Evolutionary conservation across 2,113 vertebrate genomes (phyloP), one percentile per base, ranked within the genome.

Genomic region (Ardeotis arabs): DNA sequence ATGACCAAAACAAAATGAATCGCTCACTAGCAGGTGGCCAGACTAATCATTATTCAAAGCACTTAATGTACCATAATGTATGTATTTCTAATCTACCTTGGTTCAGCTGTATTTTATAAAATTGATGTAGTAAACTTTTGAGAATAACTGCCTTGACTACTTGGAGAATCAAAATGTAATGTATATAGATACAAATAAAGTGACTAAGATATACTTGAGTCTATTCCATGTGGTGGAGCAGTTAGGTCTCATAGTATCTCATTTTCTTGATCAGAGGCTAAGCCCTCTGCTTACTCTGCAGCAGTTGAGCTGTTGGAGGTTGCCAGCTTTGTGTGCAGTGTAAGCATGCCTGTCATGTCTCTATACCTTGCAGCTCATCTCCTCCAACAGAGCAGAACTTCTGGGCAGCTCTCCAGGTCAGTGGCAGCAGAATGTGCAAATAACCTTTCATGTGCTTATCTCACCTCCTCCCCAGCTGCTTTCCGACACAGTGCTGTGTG

Each of bases 161-260:
- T 97, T 96, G 93, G 95, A 97, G 69, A 96, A 97, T 97, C 90
- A 84, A 96, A 95, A 49, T 98, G 96, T 98, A 96, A 96, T 98
- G 93, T 98, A 97, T 95, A 96, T 98, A 98, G 94, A 92, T 96
- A 82, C 72, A 47, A 98, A 97, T 98, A 98, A 98, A 98, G 93
- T 90, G 92, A 91, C 89, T 95, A 87, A 96, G 97, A 49, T 90
- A 72, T 70, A 37, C 16, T 22, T 62, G 70, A 49, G 84, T 85
- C 52, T 39, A 2, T 90, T 78, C 21, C 29, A 8, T 89, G 33
- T 64, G 74, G 53, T 87, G 67, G 67, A 72, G 75, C 78, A 88
- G 64, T 53, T 74, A 22, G 37, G 14, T 75, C 35, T 87, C 20
- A 2, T 7, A 53, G 69, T 39, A 37, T 19, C 24, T 21, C 4